phyloP scores from a whole-genome alignment of 2,797 vertebrate genomes.

The Tolypeutes matacus region DNA sequence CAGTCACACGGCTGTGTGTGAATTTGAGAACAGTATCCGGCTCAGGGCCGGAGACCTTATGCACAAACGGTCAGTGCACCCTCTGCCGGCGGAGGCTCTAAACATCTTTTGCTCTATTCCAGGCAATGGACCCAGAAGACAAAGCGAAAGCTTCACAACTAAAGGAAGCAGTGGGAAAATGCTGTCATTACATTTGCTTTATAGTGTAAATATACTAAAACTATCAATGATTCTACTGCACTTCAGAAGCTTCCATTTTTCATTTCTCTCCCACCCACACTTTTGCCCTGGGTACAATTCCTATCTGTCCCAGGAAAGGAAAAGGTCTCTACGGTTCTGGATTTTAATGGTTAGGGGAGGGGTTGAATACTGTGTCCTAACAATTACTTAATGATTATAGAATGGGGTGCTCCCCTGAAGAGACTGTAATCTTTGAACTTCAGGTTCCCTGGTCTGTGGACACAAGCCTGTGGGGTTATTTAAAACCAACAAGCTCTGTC shows the following conservation, averaged over 20 bases:
- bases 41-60: not conserved
- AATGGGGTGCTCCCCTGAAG: not conserved
- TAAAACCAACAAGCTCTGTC: not conserved
- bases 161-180: slow-evolving; percentile 34
- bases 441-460: not conserved
- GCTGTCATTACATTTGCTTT: slow-evolving; percentile 21
- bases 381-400: not conserved
- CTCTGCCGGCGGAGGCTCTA: slow-evolving; percentile 68
- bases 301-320: not conserved
- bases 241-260: slow-evolving; percentile 6
- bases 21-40: slow-evolving; percentile 56
- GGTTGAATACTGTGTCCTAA: not conserved
- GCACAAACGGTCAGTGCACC: slow-evolving; percentile 31
- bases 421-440: not conserved
- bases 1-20: slow-evolving; percentile 38
- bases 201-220: slow-evolving; percentile 44
- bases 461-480: not conserved
- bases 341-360: not conserved
- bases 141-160: slow-evolving; percentile 18
- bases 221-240: slow-evolving; percentile 17
- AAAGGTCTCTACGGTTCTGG: not conserved
- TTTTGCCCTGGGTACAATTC: not conserved
- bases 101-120: slow-evolving; percentile 56
- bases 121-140: not conserved
- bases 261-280: slow-evolving; percentile 26